phyloP scores from a whole-genome alignment of 2,113 vertebrate genomes.

The Megaptera novaeangliae region DNA sequence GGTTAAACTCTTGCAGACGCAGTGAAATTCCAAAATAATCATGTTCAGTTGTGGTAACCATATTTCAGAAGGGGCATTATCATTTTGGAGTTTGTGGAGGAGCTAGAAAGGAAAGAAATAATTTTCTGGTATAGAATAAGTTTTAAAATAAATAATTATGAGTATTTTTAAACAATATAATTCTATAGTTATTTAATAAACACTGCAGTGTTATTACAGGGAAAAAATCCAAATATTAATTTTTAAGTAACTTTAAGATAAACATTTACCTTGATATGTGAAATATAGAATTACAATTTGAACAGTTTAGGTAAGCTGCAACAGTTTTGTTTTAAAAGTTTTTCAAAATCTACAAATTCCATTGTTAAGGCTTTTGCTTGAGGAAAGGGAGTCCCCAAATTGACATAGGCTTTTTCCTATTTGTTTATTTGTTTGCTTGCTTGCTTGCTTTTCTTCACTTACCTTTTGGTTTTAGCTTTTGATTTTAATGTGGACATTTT shows the following conservation, averaged over 20 bases:
- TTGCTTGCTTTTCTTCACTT: neutral
- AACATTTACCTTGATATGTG: neutral
- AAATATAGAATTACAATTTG: neutral
- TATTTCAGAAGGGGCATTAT: neutral
- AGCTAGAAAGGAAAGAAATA: neutral
- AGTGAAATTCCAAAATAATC: neutral
- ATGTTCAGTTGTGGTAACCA: neutral
- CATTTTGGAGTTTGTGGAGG: neutral
- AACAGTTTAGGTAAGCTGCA: neutral
- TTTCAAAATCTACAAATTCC: neutral
- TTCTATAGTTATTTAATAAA: neutral
- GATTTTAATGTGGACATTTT: neutral
- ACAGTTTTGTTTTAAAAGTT: neutral
- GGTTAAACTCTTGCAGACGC: neutral
- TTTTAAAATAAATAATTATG: neutral
- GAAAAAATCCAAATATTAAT: neutral
- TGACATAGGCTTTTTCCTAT: neutral
- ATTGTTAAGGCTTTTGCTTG: neutral
- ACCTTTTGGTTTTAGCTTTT: neutral
- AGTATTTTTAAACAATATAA: neutral
- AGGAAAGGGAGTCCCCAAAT: neutral
- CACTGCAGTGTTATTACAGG: neutral
- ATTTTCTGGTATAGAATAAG: neutral
- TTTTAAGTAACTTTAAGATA: neutral
- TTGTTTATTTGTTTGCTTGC: neutral